Evolutionary conservation across 2,797 vertebrate species (phyloP).

Genomic region (Mus caroli): DNA sequence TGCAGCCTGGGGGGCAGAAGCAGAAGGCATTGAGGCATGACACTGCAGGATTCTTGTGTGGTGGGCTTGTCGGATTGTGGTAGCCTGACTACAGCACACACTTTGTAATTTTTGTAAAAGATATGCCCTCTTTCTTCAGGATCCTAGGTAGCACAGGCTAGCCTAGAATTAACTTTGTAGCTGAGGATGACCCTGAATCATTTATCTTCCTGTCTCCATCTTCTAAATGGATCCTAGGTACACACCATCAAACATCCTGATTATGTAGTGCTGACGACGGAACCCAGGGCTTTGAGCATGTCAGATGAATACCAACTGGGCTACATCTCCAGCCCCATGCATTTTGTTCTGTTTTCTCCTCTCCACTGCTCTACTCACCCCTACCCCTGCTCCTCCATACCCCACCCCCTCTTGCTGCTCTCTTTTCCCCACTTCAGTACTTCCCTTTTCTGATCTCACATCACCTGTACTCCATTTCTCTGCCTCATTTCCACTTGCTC

Average conservation of each 20-base stretch:
- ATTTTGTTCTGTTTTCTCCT: not conserved
- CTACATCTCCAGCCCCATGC: not conserved
- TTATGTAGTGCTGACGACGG: not conserved
- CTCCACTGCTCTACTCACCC: not conserved
- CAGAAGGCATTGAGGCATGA: not conserved
- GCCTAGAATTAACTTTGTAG: not conserved
- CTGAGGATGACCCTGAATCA: not conserved
- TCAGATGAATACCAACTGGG: not conserved
- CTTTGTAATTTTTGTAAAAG: not conserved
- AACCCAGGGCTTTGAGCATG: not conserved
- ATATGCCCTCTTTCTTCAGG: not conserved
- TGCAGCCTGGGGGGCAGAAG: conserved; percentile 85
- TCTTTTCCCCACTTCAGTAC: not conserved
- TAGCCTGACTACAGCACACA: not conserved
- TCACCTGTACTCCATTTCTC: too few species aligned
- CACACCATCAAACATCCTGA: not conserved
- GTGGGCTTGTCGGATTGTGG: not conserved
- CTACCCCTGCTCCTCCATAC: not conserved
- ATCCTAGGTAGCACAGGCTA: not conserved
- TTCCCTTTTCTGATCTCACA: not conserved
- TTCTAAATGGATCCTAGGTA: not conserved
- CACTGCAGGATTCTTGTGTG: accelerated
- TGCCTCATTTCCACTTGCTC: too few species aligned
- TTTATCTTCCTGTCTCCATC: not conserved
- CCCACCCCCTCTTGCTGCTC: too few species aligned